Base-by-base conservation (phyloP, 2,113 vertebrate species). In the Phaetusa simplex region DNA sequence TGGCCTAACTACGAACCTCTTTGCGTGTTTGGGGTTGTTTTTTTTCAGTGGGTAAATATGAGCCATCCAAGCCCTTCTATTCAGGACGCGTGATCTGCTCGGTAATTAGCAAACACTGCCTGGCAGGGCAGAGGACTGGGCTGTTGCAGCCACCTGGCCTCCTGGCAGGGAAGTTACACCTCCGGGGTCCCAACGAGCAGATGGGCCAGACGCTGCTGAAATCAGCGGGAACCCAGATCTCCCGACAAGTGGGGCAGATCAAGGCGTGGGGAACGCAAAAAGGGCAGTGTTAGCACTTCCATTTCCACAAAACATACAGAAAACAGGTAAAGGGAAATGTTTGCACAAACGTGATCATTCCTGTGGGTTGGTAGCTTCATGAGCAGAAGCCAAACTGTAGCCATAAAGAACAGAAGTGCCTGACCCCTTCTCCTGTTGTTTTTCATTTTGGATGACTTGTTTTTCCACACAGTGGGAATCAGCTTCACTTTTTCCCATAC, bases 131-230 rank as follows among this genome's bases (percentile, higher is more conserved):
- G 72, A 71, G 43, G 42, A 7, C 1, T 11, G 38, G 82, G 69
- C 76, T 84, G 80, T 6, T 34, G 34, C 58, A 73, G 61, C 74
- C 90, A 66, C 73, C 79, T 81, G 91, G 61, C 43, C 61, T 58
- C 66, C 82, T 87, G 72, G 87, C 83, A 74, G 38, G 23, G 6
- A 27, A 61, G 22, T 38, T 12, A n/a, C n/a, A 56, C 6, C 11
- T 5, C 20, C 1, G 0, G 15, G 29, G 8, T 17, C 15, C 61
- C 5, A 8, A 4, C 4, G 18, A 36, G 43, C 38, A 5, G 24
- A 8, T 1, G 0, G 40, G 34, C 52, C 24, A n/a, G 52, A 27
- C 2, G 0, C 8, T 0, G 0, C 24, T 3, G 36, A 42, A 79
- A 72, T 7, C 55, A 6, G 5, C 7, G 15, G 62, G 52, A 71